These are phyloP conservation scores for Celastrina argiolus DNA, from an alignment of 2,888 invertebrate species.

Conservation along the genomic window DNA sequence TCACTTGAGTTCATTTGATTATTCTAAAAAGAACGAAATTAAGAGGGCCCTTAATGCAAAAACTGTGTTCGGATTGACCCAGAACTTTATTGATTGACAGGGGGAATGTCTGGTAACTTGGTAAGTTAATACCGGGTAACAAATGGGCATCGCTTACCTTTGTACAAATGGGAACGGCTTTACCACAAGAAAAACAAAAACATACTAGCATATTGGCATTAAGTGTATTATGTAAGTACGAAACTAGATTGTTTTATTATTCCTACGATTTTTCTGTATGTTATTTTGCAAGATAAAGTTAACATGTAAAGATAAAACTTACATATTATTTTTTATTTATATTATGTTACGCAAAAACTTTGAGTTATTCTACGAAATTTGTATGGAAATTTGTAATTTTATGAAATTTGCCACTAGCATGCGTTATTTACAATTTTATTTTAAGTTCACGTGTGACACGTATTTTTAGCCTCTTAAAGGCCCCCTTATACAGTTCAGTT, in stretches of 20 bases:
- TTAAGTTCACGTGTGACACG: too few relatives aligned
- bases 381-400: too few relatives aligned
- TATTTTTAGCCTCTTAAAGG: too few relatives aligned
- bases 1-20: background rate
- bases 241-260: background rate
- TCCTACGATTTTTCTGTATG: background rate
- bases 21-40: background rate
- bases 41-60: conserved; percentile 1
- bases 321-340: too few relatives aligned
- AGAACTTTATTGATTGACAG: background rate
- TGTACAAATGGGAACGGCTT: background rate
- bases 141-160: conserved; percentile 3
- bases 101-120: background rate
- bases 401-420: too few relatives aligned
- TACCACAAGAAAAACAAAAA: background rate
- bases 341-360: too few relatives aligned
- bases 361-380: too few relatives aligned
- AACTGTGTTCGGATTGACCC: background rate
- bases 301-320: too few relatives aligned
- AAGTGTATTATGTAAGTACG: background rate
- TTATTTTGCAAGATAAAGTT: too few relatives aligned
- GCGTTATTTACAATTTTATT: too few relatives aligned
- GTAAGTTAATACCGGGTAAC: background rate
- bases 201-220: background rate
- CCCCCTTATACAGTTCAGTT: too few relatives aligned